Conservation (phyloP, 2,888 invertebrate genomes). For the Trachelus tabidus region DNA sequence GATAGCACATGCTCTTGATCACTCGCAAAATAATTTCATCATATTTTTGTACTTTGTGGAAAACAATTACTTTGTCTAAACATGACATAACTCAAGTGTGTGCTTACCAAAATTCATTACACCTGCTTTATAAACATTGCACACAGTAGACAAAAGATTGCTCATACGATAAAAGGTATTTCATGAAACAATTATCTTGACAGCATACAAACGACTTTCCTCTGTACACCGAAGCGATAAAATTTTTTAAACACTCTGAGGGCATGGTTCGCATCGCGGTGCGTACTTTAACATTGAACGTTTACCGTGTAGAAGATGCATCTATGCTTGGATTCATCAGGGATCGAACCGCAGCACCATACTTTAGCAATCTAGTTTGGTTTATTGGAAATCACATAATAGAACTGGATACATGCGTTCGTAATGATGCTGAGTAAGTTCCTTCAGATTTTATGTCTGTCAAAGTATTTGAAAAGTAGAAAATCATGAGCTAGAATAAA, state of each 20-base stretch:
- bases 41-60: background rate
- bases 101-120: background rate
- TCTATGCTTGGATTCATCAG: conserved; percentile 96
- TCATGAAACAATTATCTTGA: conserved; percentile 42
- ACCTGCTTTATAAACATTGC: background rate
- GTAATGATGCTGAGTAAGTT: conserved; percentile 95
- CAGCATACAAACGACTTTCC: conserved; percentile 99
- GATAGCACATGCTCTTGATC: background rate
- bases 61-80: background rate
- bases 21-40: conserved; percentile 2
- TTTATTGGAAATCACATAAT: conserved; percentile 98
- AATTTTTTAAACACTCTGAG: conserved; percentile 99
- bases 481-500: background rate
- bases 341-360: conserved; percentile 96
- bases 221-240: conserved; percentile 98
- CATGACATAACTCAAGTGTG: background rate
- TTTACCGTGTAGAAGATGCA: conserved; percentile 92
- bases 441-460: conserved; percentile 5
- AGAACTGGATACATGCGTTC: conserved; percentile 93
- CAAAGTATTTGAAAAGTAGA: background rate
- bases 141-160: conserved; percentile 1
- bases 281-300: conserved; percentile 95
- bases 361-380: conserved; percentile 99
- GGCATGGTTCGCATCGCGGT: conserved; percentile 99
- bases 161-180: conserved; percentile 14